Conservation (phyloP, 2,888 invertebrate genomes). For the Tenthredo scrophulariae region DNA sequence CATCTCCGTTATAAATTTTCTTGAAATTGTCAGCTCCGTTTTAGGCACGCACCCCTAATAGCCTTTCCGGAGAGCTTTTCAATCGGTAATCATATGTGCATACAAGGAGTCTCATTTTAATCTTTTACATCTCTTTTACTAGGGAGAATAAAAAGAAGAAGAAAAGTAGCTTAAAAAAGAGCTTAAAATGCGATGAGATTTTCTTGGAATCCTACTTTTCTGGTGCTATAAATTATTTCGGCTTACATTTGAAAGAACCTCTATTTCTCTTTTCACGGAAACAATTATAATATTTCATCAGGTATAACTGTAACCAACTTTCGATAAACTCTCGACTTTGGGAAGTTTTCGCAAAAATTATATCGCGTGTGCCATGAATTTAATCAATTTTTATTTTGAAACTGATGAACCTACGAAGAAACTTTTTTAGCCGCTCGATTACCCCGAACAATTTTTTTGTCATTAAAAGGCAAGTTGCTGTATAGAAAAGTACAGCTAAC, state of each 20-base stretch:
- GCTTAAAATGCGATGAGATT: neutral
- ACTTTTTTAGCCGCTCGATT: neutral
- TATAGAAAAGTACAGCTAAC: neutral
- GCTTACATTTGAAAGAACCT: neutral
- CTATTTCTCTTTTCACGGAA: neutral
- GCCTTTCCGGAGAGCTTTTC: neutral
- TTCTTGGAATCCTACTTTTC: neutral
- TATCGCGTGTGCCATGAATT: neutral
- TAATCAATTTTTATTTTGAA: neutral
- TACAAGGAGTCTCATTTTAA: conserved; percentile 21
- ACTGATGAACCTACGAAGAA: neutral
- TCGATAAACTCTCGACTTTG: neutral
- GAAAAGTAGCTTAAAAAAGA: neutral
- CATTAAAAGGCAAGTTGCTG: neutral
- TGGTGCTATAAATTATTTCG: neutral
- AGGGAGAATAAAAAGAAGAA: neutral
- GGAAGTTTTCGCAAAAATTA: neutral
- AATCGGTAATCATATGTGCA: neutral
- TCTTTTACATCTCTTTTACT: neutral
- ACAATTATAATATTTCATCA: neutral
- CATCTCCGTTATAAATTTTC: neutral
- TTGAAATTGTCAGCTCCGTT: neutral
- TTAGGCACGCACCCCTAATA: neutral
- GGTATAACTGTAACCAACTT: neutral
- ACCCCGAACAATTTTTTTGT: neutral